phyloP scores from a whole-genome alignment of 2,797 vertebrate species.

The Prionace glauca region DNA sequence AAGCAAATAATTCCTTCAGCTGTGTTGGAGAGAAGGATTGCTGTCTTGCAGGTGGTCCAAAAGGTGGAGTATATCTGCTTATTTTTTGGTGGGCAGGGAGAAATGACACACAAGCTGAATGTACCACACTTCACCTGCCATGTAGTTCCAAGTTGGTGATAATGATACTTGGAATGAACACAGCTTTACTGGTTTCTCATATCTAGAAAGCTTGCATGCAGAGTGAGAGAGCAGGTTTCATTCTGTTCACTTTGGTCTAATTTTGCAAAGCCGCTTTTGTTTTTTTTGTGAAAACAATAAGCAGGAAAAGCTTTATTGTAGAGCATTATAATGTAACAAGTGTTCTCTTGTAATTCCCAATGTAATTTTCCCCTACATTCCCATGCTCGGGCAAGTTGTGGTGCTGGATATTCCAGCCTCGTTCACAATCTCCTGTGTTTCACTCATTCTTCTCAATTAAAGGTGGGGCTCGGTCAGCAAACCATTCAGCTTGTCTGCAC shows the following conservation, averaged over 20 bases:
- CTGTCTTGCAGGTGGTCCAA: background rate
- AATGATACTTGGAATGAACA: background rate
- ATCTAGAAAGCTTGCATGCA: background rate
- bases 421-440: background rate
- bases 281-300: too few relatives aligned
- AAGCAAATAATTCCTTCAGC: background rate
- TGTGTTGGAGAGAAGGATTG: background rate
- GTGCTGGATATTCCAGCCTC: background rate
- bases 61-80: background rate
- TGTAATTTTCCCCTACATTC: background rate
- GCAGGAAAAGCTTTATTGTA: background rate
- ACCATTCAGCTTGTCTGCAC: slow-evolving; percentile 84
- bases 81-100: background rate
- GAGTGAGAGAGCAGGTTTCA: background rate
- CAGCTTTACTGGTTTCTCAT: background rate
- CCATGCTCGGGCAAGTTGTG: background rate
- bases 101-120: background rate
- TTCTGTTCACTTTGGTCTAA: background rate
- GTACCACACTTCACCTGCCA: background rate
- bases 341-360: background rate
- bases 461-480: slow-evolving; percentile 94
- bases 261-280: too few relatives aligned
- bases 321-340: background rate
- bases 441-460: slow-evolving; percentile 8
- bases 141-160: background rate